These are phyloP conservation scores for Baccha elongata DNA, from an alignment of 2,888 invertebrate species.

Conservation along the genomic window DNA sequence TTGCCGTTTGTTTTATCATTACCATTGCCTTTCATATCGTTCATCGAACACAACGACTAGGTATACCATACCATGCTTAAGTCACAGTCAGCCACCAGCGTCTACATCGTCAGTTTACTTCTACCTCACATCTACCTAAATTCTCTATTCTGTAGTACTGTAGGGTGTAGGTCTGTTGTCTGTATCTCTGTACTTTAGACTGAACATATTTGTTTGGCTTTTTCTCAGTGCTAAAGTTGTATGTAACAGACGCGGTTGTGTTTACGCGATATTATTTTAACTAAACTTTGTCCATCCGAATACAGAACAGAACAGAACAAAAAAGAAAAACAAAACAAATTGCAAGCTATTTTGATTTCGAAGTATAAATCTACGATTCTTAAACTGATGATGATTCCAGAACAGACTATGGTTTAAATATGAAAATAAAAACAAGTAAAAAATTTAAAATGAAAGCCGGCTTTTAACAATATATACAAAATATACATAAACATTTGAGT, in stretches of 20 bases:
- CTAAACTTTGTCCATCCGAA: background rate
- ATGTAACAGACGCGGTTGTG: slow-evolving; percentile 24
- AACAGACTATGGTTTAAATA: too few species aligned
- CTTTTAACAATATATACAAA: too few species aligned
- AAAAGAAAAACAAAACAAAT: background rate
- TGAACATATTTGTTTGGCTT: slow-evolving; percentile 45
- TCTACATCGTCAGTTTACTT: background rate
- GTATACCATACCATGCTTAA: too few species aligned
- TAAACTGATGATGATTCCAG: too few species aligned
- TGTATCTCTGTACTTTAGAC: slow-evolving; percentile 35
- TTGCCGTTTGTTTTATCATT: slow-evolving; percentile 1
- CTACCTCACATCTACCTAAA: background rate
- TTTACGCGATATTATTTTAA: background rate
- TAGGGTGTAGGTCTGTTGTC: slow-evolving; percentile 24
- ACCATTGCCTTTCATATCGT: too few species aligned
- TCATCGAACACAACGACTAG: too few species aligned
- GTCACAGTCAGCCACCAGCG: slow-evolving; percentile 1
- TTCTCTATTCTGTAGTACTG: slow-evolving; percentile 9
- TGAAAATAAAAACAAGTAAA: too few species aligned
- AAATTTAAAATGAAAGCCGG: too few species aligned
- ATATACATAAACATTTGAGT: too few species aligned
- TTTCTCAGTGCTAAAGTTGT: slow-evolving; percentile 61
- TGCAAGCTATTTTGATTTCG: too few species aligned
- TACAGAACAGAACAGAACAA: background rate
- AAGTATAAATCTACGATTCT: too few species aligned